phyloP scores from a whole-genome alignment of 2,113 vertebrate genomes.

The Cyprinodon variegatus region DNA sequence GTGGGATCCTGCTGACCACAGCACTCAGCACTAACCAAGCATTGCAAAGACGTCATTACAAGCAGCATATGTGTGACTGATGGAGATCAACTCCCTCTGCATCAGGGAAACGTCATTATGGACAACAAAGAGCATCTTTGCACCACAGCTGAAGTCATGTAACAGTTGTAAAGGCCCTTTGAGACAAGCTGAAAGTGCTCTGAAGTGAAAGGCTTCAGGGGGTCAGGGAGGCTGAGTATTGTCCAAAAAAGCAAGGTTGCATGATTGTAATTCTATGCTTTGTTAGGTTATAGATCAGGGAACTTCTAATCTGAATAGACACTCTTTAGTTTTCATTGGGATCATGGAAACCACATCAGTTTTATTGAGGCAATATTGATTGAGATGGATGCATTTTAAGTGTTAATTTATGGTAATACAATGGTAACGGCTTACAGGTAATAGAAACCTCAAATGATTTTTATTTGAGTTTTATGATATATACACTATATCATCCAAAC shows the following conservation, averaged over 20 bases:
- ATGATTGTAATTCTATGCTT: constrained; percentile 34
- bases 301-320: constrained; percentile 9
- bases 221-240: constrained; percentile 43
- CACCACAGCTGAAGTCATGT: constrained; percentile 40
- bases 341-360: constrained; percentile 49
- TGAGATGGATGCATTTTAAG: constrained; percentile 7
- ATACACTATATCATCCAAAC: no score
- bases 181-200: constrained; percentile 40
- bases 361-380: constrained; percentile 48
- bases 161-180: constrained; percentile 28
- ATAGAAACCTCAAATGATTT: no score
- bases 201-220: constrained; percentile 53
- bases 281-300: constrained; percentile 55
- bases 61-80: constrained; percentile 78
- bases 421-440: neutral
- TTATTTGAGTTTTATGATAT: neutral
- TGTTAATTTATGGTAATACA: neutral
- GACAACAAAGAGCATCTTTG: constrained; percentile 47
- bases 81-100: constrained; percentile 55
- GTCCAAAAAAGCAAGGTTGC: constrained; percentile 30
- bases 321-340: constrained; percentile 22
- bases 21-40: constrained; percentile 54
- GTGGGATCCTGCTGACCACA: constrained; percentile 71
- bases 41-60: constrained; percentile 67
- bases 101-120: constrained; percentile 45